Conservation (phyloP, 2,888 invertebrate genomes). For the Hydrotaea diabolus region DNA sequence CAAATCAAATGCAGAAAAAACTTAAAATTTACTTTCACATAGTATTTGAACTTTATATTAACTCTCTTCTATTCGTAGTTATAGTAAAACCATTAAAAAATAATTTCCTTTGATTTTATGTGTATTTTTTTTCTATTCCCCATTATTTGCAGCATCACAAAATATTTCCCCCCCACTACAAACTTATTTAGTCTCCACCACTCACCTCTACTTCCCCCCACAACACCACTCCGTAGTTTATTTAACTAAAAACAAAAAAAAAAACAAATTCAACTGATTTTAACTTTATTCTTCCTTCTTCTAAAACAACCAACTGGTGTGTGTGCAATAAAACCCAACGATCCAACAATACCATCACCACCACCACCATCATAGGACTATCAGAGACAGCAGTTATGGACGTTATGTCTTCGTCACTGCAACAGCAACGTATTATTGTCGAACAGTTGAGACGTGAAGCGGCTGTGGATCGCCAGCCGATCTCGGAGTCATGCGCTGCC, state of each 20-base stretch:
- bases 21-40: too few species aligned
- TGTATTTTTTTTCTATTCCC: constrained; percentile 48
- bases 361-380: constrained; percentile 87
- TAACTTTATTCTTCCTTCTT: constrained; percentile 40
- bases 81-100: neutral
- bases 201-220: neutral
- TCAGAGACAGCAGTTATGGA: constrained; percentile 95
- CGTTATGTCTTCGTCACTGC: constrained; percentile 96
- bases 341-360: too few species aligned
- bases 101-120: constrained; percentile 30
- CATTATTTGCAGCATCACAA: constrained; percentile 37
- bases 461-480: constrained; percentile 91
- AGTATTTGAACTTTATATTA: too few species aligned
- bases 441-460: constrained; percentile 96
- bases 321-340: constrained; percentile 30
- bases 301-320: neutral
- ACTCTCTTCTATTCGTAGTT: neutral
- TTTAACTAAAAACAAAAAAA: constrained; percentile 42
- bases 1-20: too few species aligned
- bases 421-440: constrained; percentile 94
- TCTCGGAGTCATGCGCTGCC: constrained; percentile 95
- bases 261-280: constrained; percentile 31
- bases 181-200: neutral
- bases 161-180: constrained; percentile 27
- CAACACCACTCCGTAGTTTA: constrained; percentile 39